Conservation (phyloP, 2,888 invertebrate species). For the Rhaphigaster nebulosa region DNA sequence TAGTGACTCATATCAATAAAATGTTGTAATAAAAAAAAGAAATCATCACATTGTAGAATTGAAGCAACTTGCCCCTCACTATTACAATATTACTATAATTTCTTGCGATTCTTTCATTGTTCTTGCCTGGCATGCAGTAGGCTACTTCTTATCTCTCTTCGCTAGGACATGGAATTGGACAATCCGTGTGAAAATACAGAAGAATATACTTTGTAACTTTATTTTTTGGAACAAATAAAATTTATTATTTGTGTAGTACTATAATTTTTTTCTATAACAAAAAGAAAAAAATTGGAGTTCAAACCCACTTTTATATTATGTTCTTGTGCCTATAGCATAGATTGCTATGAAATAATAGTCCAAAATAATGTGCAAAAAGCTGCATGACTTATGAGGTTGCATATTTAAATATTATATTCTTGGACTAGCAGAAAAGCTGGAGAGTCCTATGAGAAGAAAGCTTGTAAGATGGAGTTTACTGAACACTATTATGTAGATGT, state of each 20-base stretch:
- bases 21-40: slow-evolving; percentile 45
- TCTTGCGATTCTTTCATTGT: slow-evolving; percentile 11
- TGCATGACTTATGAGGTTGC: too few relatives aligned
- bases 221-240: background rate
- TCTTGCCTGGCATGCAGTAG: background rate
- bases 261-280: too few relatives aligned
- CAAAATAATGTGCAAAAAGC: too few relatives aligned
- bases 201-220: background rate
- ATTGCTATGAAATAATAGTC: too few relatives aligned
- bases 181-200: background rate
- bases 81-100: background rate
- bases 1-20: slow-evolving; percentile 63
- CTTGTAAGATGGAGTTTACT: background rate
- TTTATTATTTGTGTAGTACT: too few relatives aligned
- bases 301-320: too few relatives aligned
- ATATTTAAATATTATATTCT: too few relatives aligned
- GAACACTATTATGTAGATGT: background rate
- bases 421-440: background rate
- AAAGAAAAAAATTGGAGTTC: too few relatives aligned
- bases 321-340: too few relatives aligned
- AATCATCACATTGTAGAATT: slow-evolving; percentile 17
- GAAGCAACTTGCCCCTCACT: background rate
- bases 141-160: background rate
- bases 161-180: background rate
- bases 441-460: background rate